Base-by-base conservation (phyloP, 2,797 vertebrate species). In the Enteromius unitaeniatus region DNA sequence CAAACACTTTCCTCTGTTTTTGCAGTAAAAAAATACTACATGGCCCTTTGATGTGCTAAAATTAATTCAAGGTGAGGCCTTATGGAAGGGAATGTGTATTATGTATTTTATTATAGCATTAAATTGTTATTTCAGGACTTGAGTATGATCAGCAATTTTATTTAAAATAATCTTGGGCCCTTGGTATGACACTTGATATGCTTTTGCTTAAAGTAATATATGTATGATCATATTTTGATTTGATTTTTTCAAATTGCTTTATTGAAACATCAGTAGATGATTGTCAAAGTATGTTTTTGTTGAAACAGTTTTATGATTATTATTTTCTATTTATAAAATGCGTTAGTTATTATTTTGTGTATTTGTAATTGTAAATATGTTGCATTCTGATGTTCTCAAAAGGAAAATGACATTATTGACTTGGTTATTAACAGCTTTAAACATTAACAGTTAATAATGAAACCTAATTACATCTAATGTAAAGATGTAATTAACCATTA, bases 361-460 rank as follows among this genome's bases (percentile, higher is more conserved):
- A 70, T 58, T 81, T 84, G 82, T 58, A 87, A 80, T 15, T 95
- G 92, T 94, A 93, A 89, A 93, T 93, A 92, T 45, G 65, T 53
- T 60, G 58, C 51, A 37, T 81, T 70, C 70, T 60, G 51, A 19
- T 67, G 53, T 77, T 53, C 64, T 78, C 0, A 15, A 74, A 79
- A 78, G 70, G 68, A 62, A 74, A 77, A 74, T 21, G 17, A 79
- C 75, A 28, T 82, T 65, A 67, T 82, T 79, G 58, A 82, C 78
- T 79, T 85, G 60, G 85, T 88, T 77, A 88, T 79, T 79, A 80
- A 86, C 68, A 69, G 79, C 70, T 49, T 51, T 81, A 82, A 86
- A 80, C 79, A 55, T 79, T 69, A 86, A 86, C 78, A 83, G 69
- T 79, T 70, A 78, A 86, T 81, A 84, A 83, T 75, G 23, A 60